Base-by-base conservation (phyloP, 30 jellyfish, hydroid and myxozoan genomes). In the Catostylus mosaicus region DNA sequence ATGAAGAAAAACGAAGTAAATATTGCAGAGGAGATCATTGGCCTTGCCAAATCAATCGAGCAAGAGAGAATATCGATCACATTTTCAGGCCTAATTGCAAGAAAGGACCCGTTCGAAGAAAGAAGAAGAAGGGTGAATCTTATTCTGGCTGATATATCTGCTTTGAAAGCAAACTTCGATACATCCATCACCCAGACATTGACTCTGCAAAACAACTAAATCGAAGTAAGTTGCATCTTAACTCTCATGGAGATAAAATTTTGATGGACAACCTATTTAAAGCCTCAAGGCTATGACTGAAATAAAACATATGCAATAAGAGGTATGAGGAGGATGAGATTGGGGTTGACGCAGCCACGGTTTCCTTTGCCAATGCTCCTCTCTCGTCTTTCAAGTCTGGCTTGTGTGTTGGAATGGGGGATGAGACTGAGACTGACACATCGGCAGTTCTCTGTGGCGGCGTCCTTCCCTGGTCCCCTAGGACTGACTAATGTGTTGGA, bases 1-100 rank as follows among this genome's bases (percentile, higher is more conserved):
- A 51, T 4, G 66, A 19, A 30, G 66, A 30, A 19, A 51, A 26
- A 51, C 20, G 24, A n/a, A n/a, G n/a, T n/a, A n/a, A 1, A 31
- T 19, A 0, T 31, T 1, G 74, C 60, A 46, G 19, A 46, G 60
- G 60, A 46, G 60, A 46, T 46, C 60, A 46, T 46, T 46, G 11
- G 60, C 19, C 60, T 46, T 46, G 60, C 60, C 60, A 46, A 46
- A 46, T 46, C 60, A 46, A 46, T 46, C 74, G 48, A 22, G 30
- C 23, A 19, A 61, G 32, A 0, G 32, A 61, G 40, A 61, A 61
- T 19, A 61, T 0, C 74, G 74, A 61, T 19, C 7, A 16, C 74
- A 16, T 23, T 50, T 3, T 50, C 24, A 16, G 26, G 38, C 40
- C 26, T 59, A 4, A 59, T 59, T 16, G 40, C 38, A 12, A n/a